phyloP scores from a whole-genome alignment of 2,113 vertebrate species.

The Zapus hudsonius region DNA sequence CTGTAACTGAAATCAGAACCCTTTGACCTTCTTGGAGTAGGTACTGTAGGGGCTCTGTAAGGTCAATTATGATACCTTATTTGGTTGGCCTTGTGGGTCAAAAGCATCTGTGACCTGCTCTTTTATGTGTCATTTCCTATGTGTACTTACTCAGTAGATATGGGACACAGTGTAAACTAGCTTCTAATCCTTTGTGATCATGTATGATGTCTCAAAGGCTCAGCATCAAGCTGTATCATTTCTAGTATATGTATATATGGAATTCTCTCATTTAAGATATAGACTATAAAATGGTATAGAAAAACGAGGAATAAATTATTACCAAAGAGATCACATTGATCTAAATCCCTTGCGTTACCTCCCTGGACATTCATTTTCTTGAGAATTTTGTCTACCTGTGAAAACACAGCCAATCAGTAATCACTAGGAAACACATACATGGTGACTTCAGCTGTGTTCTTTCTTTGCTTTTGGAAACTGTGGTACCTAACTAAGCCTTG shows the following conservation, averaged over 20 bases:
- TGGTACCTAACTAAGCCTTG: background rate
- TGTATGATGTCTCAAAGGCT: background rate
- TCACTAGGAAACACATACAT: background rate
- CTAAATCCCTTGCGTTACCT: background rate
- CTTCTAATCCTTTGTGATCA: background rate
- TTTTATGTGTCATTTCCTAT: background rate
- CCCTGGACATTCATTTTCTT: background rate
- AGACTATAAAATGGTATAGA: background rate
- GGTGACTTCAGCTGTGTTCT: background rate
- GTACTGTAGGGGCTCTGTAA: background rate
- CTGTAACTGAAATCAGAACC: constrained; percentile 56
- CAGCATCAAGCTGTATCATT: background rate
- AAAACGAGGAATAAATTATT: background rate
- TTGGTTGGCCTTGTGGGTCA: background rate
- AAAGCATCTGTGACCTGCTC: background rate
- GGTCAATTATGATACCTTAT: background rate
- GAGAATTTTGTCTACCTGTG: constrained; percentile 27
- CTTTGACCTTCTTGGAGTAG: constrained; percentile 39
- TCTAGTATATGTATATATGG: background rate
- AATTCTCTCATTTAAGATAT: constrained; percentile 8
- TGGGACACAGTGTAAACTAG: background rate
- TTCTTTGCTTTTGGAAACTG: background rate
- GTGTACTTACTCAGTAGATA: background rate
- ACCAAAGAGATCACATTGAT: background rate
- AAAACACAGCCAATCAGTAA: background rate